Evolutionary conservation across 2,797 vertebrate species (phyloP).

Genomic region (Garrulus glandarius): DNA sequence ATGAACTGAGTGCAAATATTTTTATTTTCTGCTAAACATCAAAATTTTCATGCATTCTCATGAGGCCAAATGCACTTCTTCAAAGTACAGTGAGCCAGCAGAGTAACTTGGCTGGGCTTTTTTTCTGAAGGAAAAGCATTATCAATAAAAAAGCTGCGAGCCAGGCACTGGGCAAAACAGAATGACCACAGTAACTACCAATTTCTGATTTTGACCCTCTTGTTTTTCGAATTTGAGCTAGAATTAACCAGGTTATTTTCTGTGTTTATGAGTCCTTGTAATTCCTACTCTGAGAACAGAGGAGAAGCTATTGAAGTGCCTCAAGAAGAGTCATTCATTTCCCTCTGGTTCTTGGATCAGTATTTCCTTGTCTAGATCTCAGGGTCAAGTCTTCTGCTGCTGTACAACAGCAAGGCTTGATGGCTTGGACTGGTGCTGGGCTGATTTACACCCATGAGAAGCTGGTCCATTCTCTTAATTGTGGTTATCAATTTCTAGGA

Average conservation of each 20-base stretch:
- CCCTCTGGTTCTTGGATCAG: neutral
- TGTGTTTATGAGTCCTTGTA: neutral
- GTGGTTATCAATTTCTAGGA: neutral
- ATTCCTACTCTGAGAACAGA: neutral
- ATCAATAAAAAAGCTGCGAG: neutral
- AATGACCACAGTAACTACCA: neutral
- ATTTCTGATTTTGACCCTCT: neutral
- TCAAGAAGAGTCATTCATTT: neutral
- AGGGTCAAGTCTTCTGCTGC: neutral
- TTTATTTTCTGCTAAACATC: slow-evolving; percentile 68
- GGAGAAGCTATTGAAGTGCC: neutral
- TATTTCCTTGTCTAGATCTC: neutral
- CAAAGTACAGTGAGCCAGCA: slow-evolving; percentile 4
- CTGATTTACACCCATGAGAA: neutral
- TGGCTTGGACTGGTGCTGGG: neutral
- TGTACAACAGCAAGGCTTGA: neutral
- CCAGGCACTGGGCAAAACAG: neutral
- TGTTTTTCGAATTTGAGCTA: neutral
- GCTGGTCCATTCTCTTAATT: neutral
- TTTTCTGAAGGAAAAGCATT: neutral
- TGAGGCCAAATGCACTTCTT: slow-evolving; percentile 32
- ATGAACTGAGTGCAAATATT: slow-evolving; percentile 68
- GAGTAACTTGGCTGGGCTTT: neutral
- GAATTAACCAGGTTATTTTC: neutral
- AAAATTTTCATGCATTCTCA: slow-evolving; percentile 50